Evolutionary conservation across 2,888 invertebrate species (phyloP).

Genomic region (Cantharis rustica): DNA sequence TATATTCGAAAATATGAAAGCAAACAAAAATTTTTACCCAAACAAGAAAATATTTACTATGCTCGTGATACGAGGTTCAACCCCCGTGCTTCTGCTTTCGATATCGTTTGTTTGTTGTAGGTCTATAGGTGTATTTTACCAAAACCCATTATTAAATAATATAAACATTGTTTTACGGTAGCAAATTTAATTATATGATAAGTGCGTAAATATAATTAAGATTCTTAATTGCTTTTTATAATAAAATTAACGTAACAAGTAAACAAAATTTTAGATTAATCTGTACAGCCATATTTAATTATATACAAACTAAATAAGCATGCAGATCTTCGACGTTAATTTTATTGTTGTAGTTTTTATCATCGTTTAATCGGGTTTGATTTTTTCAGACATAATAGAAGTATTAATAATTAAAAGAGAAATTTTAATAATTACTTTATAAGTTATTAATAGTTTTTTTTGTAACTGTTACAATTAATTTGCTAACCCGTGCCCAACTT

Average conservation of each 20-base stretch:
- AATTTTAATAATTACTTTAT: constrained; percentile 2
- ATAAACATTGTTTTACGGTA: not conserved
- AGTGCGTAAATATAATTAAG: not conserved
- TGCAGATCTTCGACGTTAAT: not conserved
- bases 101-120: not conserved
- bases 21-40: too few relatives aligned
- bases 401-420: constrained; percentile 2
- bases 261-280: not conserved
- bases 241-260: not conserved
- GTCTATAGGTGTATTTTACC: not conserved
- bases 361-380: not conserved
- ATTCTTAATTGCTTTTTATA: not conserved
- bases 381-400: not conserved
- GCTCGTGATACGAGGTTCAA: not conserved
- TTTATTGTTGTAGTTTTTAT: not conserved
- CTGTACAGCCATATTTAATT: not conserved
- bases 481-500: not conserved
- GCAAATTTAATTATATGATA: not conserved
- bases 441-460: constrained; percentile 2
- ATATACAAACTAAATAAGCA: not conserved
- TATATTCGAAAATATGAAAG: too few relatives aligned
- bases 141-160: not conserved
- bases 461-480: not conserved
- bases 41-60: not conserved
- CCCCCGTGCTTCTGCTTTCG: not conserved